These are phyloP conservation scores for Ypsolopha scabrella DNA, from an alignment of 2,888 invertebrate genomes.

Conservation along the genomic window DNA sequence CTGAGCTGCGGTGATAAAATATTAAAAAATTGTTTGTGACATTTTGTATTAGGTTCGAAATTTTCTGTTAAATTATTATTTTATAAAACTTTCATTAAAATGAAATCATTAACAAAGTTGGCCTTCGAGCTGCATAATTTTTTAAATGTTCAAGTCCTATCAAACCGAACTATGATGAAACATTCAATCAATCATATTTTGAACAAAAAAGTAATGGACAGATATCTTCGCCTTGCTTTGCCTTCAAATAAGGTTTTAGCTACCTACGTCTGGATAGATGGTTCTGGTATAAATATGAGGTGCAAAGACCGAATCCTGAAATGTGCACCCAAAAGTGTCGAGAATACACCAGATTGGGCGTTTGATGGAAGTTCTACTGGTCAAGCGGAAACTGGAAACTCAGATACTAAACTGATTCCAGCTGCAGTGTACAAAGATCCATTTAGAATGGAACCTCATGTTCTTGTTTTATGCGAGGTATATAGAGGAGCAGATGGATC, in stretches of 20 bases:
- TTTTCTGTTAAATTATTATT: no score
- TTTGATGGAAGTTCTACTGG: constrained; percentile 94
- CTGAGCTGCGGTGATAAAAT: no score
- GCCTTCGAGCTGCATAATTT: no score
- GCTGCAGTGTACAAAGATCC: constrained; percentile 92
- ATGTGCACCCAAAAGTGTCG: constrained; percentile 69
- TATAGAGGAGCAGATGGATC: constrained; percentile 77
- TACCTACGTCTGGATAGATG: constrained; percentile 85
- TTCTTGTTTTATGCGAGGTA: constrained; percentile 88
- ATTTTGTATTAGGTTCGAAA: no score
- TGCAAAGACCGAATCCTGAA: constrained; percentile 76
- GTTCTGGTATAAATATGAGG: constrained; percentile 78
- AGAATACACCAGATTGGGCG: constrained; percentile 81
- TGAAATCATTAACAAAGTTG: no score
- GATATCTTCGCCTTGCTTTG: constrained; percentile 68
- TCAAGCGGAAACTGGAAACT: constrained; percentile 84
- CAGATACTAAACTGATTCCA: constrained; percentile 91
- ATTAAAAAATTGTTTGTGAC: no score
- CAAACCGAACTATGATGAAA: constrained; percentile 34
- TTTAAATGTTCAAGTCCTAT: not conserved
- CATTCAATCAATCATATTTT: constrained; percentile 57
- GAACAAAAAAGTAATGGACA: constrained; percentile 57
- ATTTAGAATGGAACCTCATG: constrained; percentile 88
- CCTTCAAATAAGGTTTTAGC: constrained; percentile 73
- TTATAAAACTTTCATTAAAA: not conserved